Evolutionary conservation across 1,140 invertebrate genomes (phyloP).

Genomic region (Macrobrachium nipponense): DNA sequence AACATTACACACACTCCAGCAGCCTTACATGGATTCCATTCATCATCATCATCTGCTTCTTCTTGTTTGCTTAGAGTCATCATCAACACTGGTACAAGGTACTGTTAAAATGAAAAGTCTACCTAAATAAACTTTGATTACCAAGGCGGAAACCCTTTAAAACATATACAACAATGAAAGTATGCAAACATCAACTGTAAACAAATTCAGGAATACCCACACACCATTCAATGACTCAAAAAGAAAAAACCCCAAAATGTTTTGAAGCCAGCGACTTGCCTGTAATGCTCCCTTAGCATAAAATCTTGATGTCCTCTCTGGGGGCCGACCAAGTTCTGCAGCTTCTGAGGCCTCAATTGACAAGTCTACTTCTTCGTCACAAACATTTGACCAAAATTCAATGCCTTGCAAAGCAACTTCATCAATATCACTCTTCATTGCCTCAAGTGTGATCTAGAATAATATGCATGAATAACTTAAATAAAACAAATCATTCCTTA

Average conservation of each 20-base stretch:
- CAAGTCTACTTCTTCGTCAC: slow-evolving; percentile 98
- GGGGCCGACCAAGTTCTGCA: slow-evolving; percentile 89
- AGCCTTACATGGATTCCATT: slow-evolving; percentile 99
- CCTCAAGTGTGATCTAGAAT: slow-evolving; percentile 91
- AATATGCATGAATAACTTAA: not conserved
- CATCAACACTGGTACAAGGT: slow-evolving; percentile 93
- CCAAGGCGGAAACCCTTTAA: not conserved
- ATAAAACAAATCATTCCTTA: not conserved
- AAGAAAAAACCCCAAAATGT: too few relatives aligned
- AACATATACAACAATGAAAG: not conserved
- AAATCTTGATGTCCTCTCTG: slow-evolving; percentile 84
- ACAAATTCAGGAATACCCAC: not conserved
- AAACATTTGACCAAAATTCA: slow-evolving; percentile 99
- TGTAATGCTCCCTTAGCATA: slow-evolving; percentile 96
- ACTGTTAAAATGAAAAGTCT: slow-evolving; percentile 71
- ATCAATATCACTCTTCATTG: slow-evolving; percentile 97
- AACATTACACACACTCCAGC: slow-evolving; percentile 99
- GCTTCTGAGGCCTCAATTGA: slow-evolving; percentile 95
- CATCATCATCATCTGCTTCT: slow-evolving; percentile 92
- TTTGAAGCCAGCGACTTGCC: slow-evolving; percentile 17
- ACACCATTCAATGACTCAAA: too few relatives aligned
- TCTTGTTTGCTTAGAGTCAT: slow-evolving; percentile 93
- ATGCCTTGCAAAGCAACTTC: slow-evolving; percentile 98
- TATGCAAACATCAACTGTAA: not conserved
- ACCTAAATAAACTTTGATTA: not conserved